These are phyloP conservation scores for Seriola rivoliana DNA, from an alignment of 2,113 vertebrate genomes.

Conservation along the genomic window DNA sequence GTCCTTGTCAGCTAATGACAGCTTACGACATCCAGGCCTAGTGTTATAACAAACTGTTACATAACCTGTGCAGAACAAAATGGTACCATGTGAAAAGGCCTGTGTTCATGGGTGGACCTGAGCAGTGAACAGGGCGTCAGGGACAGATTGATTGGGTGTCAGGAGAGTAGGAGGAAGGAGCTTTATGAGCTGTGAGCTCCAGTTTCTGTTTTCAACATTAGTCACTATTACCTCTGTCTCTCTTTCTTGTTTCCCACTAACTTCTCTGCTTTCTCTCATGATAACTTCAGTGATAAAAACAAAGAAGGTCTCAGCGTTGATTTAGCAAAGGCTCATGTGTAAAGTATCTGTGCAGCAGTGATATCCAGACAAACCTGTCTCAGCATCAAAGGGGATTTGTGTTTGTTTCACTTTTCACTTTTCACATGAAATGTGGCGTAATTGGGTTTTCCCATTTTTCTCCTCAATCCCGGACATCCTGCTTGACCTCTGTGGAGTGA, in stretches of 20 bases:
- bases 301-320: constrained; percentile 6
- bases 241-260: constrained; percentile 45
- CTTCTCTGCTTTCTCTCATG: constrained; percentile 33
- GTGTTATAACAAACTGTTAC: constrained; percentile 43
- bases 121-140: constrained; percentile 40
- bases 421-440: constrained; percentile 20
- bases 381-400: constrained; percentile 27
- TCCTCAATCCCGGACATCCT: not conserved
- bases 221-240: constrained; percentile 26
- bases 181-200: constrained; percentile 60
- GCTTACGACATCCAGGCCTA: constrained; percentile 41
- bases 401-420: constrained; percentile 18
- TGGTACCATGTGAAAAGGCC: constrained; percentile 53
- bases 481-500: constrained; percentile 19
- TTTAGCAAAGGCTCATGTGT: constrained; percentile 26
- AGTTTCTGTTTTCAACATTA: constrained; percentile 70
- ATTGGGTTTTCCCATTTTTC: constrained; percentile 24
- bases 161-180: constrained; percentile 61
- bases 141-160: constrained; percentile 76
- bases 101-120: constrained; percentile 45
- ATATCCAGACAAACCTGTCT: not conserved
- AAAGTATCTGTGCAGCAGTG: constrained; percentile 2
- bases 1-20: constrained; percentile 38
- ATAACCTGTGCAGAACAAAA: constrained; percentile 52
- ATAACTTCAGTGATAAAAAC: constrained; percentile 7